These are phyloP conservation scores for Luperina nickerlii DNA, from an alignment of 2,888 invertebrate genomes.

Conservation along the genomic window DNA sequence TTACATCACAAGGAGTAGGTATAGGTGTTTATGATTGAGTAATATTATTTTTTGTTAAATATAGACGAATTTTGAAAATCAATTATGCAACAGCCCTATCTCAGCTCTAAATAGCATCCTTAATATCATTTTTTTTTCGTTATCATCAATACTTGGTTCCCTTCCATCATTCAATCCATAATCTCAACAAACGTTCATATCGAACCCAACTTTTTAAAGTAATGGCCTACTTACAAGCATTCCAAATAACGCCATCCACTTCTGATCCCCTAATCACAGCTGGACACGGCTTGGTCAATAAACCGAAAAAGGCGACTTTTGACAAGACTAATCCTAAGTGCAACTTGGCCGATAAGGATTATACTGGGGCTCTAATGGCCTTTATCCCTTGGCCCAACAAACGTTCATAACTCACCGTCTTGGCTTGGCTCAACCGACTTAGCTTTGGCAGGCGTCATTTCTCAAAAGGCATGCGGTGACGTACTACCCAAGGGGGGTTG, in stretches of 20 bases:
- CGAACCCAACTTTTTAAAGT: slow-evolving; percentile 47
- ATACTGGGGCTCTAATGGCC: slow-evolving; percentile 88
- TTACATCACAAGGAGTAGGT: background rate
- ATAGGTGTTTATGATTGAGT: background rate
- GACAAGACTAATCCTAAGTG: slow-evolving; percentile 90
- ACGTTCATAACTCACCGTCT: slow-evolving; percentile 89
- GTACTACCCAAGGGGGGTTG: slow-evolving; percentile 73
- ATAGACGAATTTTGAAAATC: background rate
- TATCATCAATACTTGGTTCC: background rate
- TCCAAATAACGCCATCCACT: slow-evolving; percentile 68
- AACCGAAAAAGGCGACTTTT: slow-evolving; percentile 87
- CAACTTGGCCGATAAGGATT: slow-evolving; percentile 90
- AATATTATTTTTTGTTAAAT: background rate
- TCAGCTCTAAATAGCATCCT: background rate
- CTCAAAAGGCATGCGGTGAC: slow-evolving; percentile 89
- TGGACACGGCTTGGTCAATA: slow-evolving; percentile 85
- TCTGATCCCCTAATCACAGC: slow-evolving; percentile 86
- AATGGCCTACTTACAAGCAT: slow-evolving; percentile 47
- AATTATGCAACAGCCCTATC: background rate
- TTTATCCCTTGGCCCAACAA: slow-evolving; percentile 89
- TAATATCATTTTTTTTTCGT: background rate
- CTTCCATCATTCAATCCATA: slow-evolving; percentile 41
- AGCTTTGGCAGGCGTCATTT: slow-evolving; percentile 90
- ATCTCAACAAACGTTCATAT: slow-evolving; percentile 45
- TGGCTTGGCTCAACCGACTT: slow-evolving; percentile 89